Evolutionary conservation across 37 sponge, comb jelly and placozoan species (phyloP), one percentile per base, ranked within the genome.

Genomic region (Tethya wilhelma): DNA sequence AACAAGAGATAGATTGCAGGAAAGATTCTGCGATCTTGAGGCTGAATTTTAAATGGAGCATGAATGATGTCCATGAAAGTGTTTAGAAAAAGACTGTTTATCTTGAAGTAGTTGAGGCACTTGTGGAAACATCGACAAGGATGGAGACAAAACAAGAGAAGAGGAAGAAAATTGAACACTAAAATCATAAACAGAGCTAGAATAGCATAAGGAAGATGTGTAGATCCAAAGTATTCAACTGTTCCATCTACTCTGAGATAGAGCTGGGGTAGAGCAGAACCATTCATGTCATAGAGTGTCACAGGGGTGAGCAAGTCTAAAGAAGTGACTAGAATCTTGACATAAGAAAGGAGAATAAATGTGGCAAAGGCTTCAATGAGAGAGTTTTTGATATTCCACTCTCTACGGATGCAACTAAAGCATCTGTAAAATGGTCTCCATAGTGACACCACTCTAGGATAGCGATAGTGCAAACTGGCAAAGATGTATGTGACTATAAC

Each of bases 11-110:
- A 26, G 14, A 73, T 30, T 12, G 74, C 74, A 17, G 74, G 34
- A 56, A 56, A 73, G 59, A 37, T 31, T 25, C 74, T 57, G 38
- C 58, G 56, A 56, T 73, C 74, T 33, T 31, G 5, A 28, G 74
- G 56, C 9, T 3, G 1, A 2, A 11, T 29, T 56, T 28, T 19
- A 44, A 41, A 75, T 23, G 31, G 25, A 39, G 64, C 44, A 1
- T 62, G 76, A 40, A 60, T 62, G 3, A 44, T 29, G 28, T 75
- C 76, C 76, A 75, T 75, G 44, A 75, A 75, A 2, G n/a, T 75
- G 7, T 59, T 39, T 5, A 75, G 64, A 11, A 38, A 1, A 39
- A 34, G 17, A 11, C 42, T 59, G 7, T 22, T 37, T n/a, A n/a
- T n/a, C 14, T 7, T 4, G 45, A 32, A 70, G 26, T 30, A 36